Evolutionary conservation across 1,140 invertebrate species (phyloP), one percentile per base, ranked within the genome.

Genomic region (Lycorma delicatula): DNA sequence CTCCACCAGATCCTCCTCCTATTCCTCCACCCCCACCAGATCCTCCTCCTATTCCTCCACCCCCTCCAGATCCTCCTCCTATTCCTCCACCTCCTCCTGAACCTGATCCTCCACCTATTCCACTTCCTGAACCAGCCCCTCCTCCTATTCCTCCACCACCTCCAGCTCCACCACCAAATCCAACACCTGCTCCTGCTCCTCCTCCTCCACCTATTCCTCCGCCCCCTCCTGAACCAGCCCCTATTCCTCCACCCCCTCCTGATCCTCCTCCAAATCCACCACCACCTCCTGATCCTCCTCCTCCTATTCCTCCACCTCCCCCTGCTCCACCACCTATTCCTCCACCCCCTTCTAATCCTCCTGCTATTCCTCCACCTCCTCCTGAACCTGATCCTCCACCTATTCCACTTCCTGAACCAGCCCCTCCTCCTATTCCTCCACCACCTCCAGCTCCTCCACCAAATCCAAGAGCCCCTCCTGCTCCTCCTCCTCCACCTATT

Each of bases 241-340:
- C 44, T 47, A 6, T 16, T 13, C 44, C 44, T n/a, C 12, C 6
- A 13, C 44, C 20, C 20, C 44, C 44, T 13, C 44, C 44, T n/a
- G 12, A 47, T 47, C 44, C 44, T 47, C 44, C 22, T 27, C 22
- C 57, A 9, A 50, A 53, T 16, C 48, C 54, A 18, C 54, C 36
- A 5, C 58, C 57, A 44, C 25, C 27, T 20, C 51, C 53, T 56
- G 44, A 22, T 34, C 31, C 31, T n/a, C 9, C 9, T 34, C 31
- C 31, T n/a, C 31, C 31, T 9, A 9, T n/a, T 34, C 9, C 31
- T 34, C 44, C 20, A n/a, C 44, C 44, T 47, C 44, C 12, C 16
- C 9, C 12, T 47, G 6, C 44, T 9, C 12, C 44, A 12, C 12
- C 12, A 13, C 12, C 12, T 47, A 6, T 23, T 26, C 48, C 48